Base-by-base conservation (phyloP, 2,113 vertebrate genomes). In the Oreochromis tanganicae region DNA sequence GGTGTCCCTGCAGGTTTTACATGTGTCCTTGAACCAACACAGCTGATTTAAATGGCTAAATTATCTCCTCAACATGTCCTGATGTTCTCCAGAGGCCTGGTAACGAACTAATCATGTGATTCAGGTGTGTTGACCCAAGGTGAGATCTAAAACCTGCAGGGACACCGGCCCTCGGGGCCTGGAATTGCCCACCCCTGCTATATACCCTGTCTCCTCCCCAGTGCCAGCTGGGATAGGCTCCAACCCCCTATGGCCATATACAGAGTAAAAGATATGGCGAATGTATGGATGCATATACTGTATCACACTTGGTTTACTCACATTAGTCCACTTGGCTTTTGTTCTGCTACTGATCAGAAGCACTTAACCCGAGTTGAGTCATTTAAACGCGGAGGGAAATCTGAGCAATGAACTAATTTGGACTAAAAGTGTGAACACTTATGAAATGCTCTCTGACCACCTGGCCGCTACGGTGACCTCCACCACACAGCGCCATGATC, bases 401-500 rank as follows among this genome's bases (percentile, higher is more conserved):
- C 17, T 75, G 3, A 83, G 73, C 7, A 82, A 85, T 78, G 38
- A 27, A 50, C 43, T 82, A 46, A 68, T 86, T 80, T 78, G 71
- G 82, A 71, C 6, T 19, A 21, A 59, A 48, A 73, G 21, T 84
- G 27, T 43, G 32, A 87, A 83, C 41, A 63, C 79, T 36, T n/a
- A 6, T 17, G 55, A 55, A 55, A 57, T 12, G 17, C 38, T 81
- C 78, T 87, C 46, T 63, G 16, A 54, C 32, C 81, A 80, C 75
- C 81, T 55, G 87, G 36, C 56, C 61, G 32, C 80, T 63, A 19
- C 2, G 12, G 0, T 73, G n/a, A 48, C 80, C 54, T 59, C 17
- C 75, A 41, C 38, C 59, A n/a, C 34, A 16, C 24, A 2, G 36
- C 56, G 10, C 46, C 19, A 5, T 4, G 38, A 85, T 79, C 79